Evolutionary conservation across 2,113 vertebrate genomes (phyloP).

Genomic region (Psephotus haematonotus): DNA sequence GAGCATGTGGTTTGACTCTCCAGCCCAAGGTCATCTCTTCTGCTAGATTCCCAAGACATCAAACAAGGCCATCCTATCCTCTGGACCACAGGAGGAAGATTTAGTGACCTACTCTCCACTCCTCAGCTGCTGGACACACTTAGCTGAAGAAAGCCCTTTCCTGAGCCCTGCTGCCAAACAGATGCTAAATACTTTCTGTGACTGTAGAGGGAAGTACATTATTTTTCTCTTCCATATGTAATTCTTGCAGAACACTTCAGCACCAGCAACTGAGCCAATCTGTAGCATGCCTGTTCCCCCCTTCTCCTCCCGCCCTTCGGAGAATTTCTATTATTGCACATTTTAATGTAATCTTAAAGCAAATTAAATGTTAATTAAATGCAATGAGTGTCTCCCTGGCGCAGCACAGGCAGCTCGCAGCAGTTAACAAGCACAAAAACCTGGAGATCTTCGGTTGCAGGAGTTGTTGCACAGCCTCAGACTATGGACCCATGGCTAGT

Average conservation of each 20-base stretch:
- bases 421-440: not conserved
- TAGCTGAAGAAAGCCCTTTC: not conserved
- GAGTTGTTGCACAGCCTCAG: not conserved
- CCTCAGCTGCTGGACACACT: not conserved
- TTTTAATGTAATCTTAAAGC: slow-evolving; percentile 63
- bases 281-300: not conserved
- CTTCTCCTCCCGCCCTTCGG: slow-evolving; percentile 21
- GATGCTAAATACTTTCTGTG: not conserved
- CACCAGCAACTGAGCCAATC: slow-evolving; percentile 27
- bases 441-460: not conserved
- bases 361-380: slow-evolving; percentile 72
- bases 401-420: not conserved
- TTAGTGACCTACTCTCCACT: not conserved
- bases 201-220: slow-evolving; percentile 14
- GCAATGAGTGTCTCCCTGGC: slow-evolving; percentile 43
- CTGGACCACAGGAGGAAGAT: fast-evolving
- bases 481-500: fast-evolving
- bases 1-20: not conserved
- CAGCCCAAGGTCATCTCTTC: not conserved
- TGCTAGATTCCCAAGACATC: not conserved
- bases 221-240: slow-evolving; percentile 30
- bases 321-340: slow-evolving; percentile 66
- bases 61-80: not conserved
- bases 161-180: not conserved
- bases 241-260: slow-evolving; percentile 36